phyloP scores from a whole-genome alignment of 2,113 vertebrate species.

The Halichoeres trimaculatus region DNA sequence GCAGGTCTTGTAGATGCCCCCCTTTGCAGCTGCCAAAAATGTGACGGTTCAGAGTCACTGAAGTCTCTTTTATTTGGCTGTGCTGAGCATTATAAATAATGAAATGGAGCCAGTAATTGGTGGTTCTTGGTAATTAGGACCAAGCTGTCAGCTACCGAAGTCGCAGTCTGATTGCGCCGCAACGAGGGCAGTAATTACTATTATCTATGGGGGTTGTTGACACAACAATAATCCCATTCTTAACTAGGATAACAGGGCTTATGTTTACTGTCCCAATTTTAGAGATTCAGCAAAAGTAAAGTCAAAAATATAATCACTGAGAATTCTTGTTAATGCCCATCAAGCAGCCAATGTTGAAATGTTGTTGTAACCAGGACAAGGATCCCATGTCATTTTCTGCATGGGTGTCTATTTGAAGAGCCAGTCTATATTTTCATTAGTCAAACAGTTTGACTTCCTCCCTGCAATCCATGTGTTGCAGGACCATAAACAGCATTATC shows the following conservation, averaged over 20 bases:
- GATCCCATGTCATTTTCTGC: slow-evolving; percentile 60
- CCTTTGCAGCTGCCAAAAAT: slow-evolving; percentile 69
- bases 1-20: slow-evolving; percentile 56
- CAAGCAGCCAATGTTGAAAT: slow-evolving; percentile 13
- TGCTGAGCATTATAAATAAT: slow-evolving; percentile 82
- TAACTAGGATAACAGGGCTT: slow-evolving; percentile 56
- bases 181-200: slow-evolving; percentile 80
- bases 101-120: slow-evolving; percentile 82
- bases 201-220: slow-evolving; percentile 82
- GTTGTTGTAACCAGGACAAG: slow-evolving; percentile 4
- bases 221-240: slow-evolving; percentile 78
- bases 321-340: slow-evolving; percentile 40
- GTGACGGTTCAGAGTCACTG: slow-evolving; percentile 59
- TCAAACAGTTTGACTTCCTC: slow-evolving; percentile 78
- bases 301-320: slow-evolving; percentile 42
- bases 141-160: slow-evolving; percentile 80
- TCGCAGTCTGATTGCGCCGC: slow-evolving; percentile 75
- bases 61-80: slow-evolving; percentile 78
- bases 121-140: slow-evolving; percentile 84
- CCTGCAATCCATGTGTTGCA: slow-evolving; percentile 54
- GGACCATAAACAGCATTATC: slow-evolving; percentile 80
- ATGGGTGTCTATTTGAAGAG: slow-evolving; percentile 47
- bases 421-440: slow-evolving; percentile 80
- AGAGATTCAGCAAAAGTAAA: slow-evolving; percentile 43
- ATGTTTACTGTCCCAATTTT: slow-evolving; percentile 58